phyloP scores from a whole-genome alignment of 1,140 invertebrate species.

The Pseudomyrmex flavicornis region DNA sequence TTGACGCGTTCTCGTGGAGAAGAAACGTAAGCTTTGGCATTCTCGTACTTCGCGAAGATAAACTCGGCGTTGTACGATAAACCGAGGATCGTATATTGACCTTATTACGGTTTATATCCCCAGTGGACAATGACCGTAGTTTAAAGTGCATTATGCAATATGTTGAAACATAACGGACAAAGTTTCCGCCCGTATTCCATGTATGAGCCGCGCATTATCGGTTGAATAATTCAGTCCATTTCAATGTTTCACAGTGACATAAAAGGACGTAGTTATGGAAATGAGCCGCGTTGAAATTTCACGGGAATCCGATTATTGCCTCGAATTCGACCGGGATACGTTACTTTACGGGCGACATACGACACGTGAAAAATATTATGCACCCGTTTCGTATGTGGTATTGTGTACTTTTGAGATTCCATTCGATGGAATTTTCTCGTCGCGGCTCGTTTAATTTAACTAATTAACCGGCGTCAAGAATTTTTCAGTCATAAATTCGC shows the following conservation, averaged over 20 bases:
- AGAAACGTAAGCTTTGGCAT: neutral
- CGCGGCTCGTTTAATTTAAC: constrained; percentile 40
- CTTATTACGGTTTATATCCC: constrained; percentile 61
- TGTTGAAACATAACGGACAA: constrained; percentile 55
- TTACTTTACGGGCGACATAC: constrained; percentile 27
- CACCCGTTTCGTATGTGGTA: neutral
- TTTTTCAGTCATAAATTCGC: constrained; percentile 10
- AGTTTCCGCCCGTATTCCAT: constrained; percentile 51
- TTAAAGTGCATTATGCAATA: constrained; percentile 58
- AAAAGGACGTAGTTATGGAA: constrained; percentile 58
- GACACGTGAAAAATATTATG: constrained; percentile 55
- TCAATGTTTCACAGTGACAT: constrained; percentile 25
- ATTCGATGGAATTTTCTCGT: constrained; percentile 47
- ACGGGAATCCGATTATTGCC: constrained; percentile 56
- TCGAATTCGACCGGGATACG: constrained; percentile 30
- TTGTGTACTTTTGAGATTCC: constrained; percentile 47
- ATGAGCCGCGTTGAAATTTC: constrained; percentile 56
- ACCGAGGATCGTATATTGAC: constrained; percentile 52
- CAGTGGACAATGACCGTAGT: constrained; percentile 48
- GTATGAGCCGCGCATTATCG: constrained; percentile 33
- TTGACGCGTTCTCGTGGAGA: neutral
- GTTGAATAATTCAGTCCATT: constrained; percentile 57
- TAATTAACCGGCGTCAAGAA: constrained; percentile 38
- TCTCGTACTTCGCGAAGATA: constrained; percentile 4
- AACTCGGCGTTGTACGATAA: constrained; percentile 21